phyloP scores from a whole-genome alignment of 30 jellyfish, hydroid and myxozoan genomes.

The Pelagia noctiluca region DNA sequence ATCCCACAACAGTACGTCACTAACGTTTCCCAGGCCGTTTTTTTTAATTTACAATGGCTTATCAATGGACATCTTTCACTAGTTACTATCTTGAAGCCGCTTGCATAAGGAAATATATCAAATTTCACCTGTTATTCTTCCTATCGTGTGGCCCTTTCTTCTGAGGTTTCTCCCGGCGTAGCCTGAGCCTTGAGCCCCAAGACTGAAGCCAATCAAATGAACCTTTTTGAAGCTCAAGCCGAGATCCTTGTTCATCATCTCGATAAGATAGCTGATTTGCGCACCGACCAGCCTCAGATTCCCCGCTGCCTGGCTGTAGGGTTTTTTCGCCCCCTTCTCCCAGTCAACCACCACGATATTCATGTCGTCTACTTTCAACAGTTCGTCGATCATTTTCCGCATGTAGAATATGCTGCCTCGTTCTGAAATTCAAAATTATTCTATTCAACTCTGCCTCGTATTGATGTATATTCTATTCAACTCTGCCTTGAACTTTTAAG shows the following conservation, averaged over 20 bases:
- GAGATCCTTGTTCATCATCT: conserved; percentile 28
- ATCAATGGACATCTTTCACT: no score
- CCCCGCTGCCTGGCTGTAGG: conserved; percentile 81
- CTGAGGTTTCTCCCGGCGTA: conserved; percentile 83
- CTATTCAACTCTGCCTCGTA: not conserved
- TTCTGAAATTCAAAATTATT: not conserved
- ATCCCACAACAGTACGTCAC: no score
- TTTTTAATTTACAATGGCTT: no score
- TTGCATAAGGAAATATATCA: no score
- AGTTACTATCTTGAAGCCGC: no score
- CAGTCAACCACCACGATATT: conserved; percentile 81
- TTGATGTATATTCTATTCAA: no score
- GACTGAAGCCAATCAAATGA: conserved; percentile 87
- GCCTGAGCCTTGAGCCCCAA: conserved; percentile 87
- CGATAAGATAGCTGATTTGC: conserved; percentile 61
- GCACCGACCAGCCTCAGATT: conserved; percentile 91
- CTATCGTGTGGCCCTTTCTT: conserved; percentile 49
- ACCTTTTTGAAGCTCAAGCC: conserved; percentile 57
- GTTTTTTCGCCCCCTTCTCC: conserved; percentile 78
- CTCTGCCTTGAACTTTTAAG: no score
- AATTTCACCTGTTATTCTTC: conserved; percentile 95
- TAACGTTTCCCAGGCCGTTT: no score
- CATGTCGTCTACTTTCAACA: conserved; percentile 68
- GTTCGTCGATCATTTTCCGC: conserved; percentile 16
- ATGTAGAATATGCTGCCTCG: conserved; percentile 28